Evolutionary conservation across 2,113 vertebrate species (phyloP).

Genomic region (Nerophis ophidion): DNA sequence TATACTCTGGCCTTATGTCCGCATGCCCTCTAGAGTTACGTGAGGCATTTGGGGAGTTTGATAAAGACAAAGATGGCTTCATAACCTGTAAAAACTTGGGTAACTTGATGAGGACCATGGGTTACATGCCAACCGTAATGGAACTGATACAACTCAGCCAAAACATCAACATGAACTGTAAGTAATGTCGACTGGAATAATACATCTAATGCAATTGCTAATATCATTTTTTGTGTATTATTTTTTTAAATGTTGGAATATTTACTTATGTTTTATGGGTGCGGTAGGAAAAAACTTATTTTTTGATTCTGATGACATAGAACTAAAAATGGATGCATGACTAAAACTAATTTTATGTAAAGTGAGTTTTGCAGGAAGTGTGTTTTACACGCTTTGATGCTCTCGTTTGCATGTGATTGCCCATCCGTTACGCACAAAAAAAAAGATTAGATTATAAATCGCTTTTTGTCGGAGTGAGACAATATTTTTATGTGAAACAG

Average conservation of each 20-base stretch:
- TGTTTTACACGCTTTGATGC: background rate
- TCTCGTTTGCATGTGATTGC: conserved; percentile 2
- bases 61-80: conserved; percentile 91
- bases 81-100: conserved; percentile 94
- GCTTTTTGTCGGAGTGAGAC: no score
- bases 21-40: conserved; percentile 75
- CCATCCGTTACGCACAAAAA: no score
- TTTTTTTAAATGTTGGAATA: no score
- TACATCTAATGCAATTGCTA: no score
- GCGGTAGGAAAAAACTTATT: no score
- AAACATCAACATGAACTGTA: conserved; percentile 97
- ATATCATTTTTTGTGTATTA: no score
- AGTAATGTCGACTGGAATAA: conserved; percentile 46
- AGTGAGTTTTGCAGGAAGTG: conserved; percentile 8
- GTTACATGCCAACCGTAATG: conserved; percentile 99
- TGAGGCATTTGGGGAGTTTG: conserved; percentile 91
- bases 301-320: no score
- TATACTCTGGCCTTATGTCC: background rate
- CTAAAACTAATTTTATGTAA: background rate
- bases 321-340: background rate
- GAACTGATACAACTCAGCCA: conserved; percentile 93
- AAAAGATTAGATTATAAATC: no score
- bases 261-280: no score
- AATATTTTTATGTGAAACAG: no score
- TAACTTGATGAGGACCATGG: conserved; percentile 97